Percentiles rank a stretch among this genome's conserved stretches.
These are phyloP conservation scores for Seira musarum DNA, from an alignment of 2,888 invertebrate species.

Conservation along the genomic window DNA sequence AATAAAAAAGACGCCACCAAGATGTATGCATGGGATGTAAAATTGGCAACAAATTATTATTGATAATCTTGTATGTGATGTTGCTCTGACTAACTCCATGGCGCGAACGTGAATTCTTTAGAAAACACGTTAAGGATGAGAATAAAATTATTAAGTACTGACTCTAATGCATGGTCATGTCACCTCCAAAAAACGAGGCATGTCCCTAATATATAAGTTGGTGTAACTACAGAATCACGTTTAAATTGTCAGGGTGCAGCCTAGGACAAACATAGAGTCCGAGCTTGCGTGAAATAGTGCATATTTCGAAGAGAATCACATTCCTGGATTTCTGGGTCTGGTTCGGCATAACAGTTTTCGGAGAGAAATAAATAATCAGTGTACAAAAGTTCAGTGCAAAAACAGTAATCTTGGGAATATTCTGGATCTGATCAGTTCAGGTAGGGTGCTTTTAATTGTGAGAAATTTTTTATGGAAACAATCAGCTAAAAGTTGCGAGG, in stretches of 20 bases:
- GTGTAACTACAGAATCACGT: constrained; percentile 30
- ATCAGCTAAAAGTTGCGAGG: neutral
- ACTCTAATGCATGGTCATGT: constrained; percentile 15
- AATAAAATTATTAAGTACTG: neutral
- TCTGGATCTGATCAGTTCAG: constrained; percentile 5
- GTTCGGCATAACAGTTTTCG: too few relatives aligned
- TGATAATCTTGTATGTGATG: neutral
- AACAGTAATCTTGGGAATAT: neutral
- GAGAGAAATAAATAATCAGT: too few relatives aligned
- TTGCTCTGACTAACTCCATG: neutral
- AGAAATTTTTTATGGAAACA: neutral
- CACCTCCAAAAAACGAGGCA: constrained; percentile 26
- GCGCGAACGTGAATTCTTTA: neutral
- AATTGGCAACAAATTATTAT: constrained; percentile 12
- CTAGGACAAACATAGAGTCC: constrained; percentile 33
- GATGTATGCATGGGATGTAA: constrained; percentile 1
- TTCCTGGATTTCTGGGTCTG: too few relatives aligned
- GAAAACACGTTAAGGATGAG: neutral
- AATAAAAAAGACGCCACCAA: neutral
- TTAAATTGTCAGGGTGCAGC: constrained; percentile 48
- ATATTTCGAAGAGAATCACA: too few relatives aligned
- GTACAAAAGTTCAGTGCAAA: too few relatives aligned
- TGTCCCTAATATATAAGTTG: constrained; percentile 57
- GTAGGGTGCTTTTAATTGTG: neutral
- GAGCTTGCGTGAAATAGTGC: too few relatives aligned